Base-by-base conservation (phyloP, 2,797 vertebrate species). In the Cetoscarus ocellatus region DNA sequence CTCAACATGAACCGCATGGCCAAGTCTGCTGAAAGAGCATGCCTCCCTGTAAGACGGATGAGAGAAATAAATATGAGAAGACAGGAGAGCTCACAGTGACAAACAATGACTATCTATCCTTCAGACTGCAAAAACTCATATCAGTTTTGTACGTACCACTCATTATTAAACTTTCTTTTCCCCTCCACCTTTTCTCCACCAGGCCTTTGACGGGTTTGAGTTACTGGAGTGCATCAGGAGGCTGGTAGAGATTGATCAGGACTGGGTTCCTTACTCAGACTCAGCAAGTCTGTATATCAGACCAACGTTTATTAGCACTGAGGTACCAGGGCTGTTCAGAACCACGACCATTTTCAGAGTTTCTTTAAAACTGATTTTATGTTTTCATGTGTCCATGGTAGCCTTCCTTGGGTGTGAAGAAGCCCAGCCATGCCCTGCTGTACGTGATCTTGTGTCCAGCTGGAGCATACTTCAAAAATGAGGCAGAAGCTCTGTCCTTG, bases 1-100 rank as follows among this genome's bases (percentile, higher is more conserved):
- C 93, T 98, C 61, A 97, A 98, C 92, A 96, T 97, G 95, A 91
- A 92, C 2, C 91, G 96, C 67, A 98, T 98, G 97, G 63, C 84
- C 0, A 91, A 90, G 1, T 97, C 97, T 0, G 95, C 96, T 0
- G 34, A 62, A 27, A 93, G 96, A 77, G 85, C 93, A 4, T 95
- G 96, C 36, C 88, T 99, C 49, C 97, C 97, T 1, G 97, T 98
- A 87, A 0, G 96, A 76, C 11, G 34, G 36, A 36, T 18, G 18
- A 34, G 35, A 45, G 54, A 47, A n/a, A 50, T n/a, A 18, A 27
- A n/a, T 35, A n/a, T 27, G 7, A 39, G 3, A 39, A 39, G 3
- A 7, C n/a, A n/a, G n/a, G n/a, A 38, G 36, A 38, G 36, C 8
- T 38, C 5, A 5, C 36, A 5, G 36, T 38, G 36, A 38, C n/a